Conservation (phyloP, 2,797 vertebrate species). For the Pipistrellus pygmaeus region DNA sequence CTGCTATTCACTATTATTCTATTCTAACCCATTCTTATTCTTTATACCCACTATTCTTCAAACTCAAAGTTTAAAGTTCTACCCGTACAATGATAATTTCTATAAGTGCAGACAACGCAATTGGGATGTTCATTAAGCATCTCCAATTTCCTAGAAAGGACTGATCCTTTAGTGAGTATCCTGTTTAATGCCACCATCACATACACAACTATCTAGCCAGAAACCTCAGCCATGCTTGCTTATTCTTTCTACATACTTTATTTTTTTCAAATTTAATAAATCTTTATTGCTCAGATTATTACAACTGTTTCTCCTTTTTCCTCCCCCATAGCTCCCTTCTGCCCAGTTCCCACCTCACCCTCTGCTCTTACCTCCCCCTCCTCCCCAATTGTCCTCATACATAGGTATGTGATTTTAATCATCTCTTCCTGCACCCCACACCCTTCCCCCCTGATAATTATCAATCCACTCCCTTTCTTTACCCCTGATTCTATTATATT, state of each 20-base stretch:
- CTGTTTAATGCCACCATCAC: not conserved
- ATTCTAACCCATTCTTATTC: not conserved
- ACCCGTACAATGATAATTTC: not conserved
- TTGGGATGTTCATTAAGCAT: not conserved
- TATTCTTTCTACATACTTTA: not conserved
- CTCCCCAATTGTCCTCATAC: no score
- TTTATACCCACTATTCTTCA: conserved; percentile 42
- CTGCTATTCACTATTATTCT: not conserved
- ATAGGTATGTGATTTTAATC: no score
- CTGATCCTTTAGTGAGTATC: not conserved
- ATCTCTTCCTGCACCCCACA: no score
- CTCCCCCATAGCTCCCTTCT: no score
- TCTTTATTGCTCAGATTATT: no score
- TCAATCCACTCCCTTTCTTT: no score
- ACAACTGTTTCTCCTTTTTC: no score
- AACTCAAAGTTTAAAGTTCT: conserved; percentile 1
- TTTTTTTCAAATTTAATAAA: not conserved
- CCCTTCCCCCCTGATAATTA: no score
- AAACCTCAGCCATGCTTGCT: not conserved
- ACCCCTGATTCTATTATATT: no score
- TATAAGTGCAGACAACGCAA: not conserved
- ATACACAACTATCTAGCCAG: not conserved
- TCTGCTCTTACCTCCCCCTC: no score
- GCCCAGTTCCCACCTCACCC: no score
- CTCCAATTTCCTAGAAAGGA: not conserved